Evolutionary conservation across 2,888 invertebrate species (phyloP), one percentile per base, ranked within the genome.

Genomic region (Danaus chrysippus): DNA sequence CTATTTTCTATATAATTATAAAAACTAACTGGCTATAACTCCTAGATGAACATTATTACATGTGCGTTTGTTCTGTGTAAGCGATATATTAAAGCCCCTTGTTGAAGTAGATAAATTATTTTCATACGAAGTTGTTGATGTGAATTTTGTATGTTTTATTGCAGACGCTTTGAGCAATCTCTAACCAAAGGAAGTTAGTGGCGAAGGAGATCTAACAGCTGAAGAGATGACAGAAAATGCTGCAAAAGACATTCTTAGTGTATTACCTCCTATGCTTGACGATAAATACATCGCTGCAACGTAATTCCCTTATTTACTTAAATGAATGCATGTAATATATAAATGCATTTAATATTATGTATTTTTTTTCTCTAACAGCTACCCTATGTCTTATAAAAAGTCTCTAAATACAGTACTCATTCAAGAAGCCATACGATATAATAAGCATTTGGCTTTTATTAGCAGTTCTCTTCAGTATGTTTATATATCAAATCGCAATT

Each of bases 371-470:
- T 34, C 23, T 5, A 34, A 34, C 73, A 95, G 95, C 65, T 97
- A 96, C 81, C 97, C 97, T 0, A 96, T 97, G 0, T 87, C 93
- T 53, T 97, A 97, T 79, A 95, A 95, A 75, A 97, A 97, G 85
- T 97, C 97, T 0, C 92, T 98, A 83, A 97, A 97, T 82, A 97
- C 97, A 0, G 97, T 98, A 11, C 87, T 98, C 11, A 92, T 94
- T 9, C 97, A 98, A 82, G 97, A 98, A 83, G 94, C 96, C 42
- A 95, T 95, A 68, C 92, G 97, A 65, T 97, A 94, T 81, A 94
- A 96, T 72, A 92, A 89, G 57, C 81, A 96, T 15, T 82, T 96
- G 34, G 79, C 73, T 9, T 89, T 93, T 12, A 93, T 93, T 56
- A 80, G 80, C 10, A 84, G 84, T n/a, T 92, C 93, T 1, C 80